Evolutionary conservation across 2,113 vertebrate genomes (phyloP).

Genomic region (Malurus melanocephalus): DNA sequence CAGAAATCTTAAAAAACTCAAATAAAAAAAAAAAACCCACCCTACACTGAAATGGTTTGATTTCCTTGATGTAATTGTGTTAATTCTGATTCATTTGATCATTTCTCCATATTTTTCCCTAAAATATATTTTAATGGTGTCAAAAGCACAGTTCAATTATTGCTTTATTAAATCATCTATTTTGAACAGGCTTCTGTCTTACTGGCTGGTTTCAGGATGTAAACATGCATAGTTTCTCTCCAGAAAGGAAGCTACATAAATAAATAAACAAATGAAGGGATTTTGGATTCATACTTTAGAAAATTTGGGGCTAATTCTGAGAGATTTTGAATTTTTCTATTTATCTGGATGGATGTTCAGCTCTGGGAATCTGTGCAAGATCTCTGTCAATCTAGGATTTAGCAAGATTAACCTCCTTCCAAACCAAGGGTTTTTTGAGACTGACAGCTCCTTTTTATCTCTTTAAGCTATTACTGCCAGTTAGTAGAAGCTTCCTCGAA

Average conservation of each 20-base stretch:
- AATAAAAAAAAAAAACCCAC: neutral
- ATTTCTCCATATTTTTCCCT: neutral
- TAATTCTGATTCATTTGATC: neutral
- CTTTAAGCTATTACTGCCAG: neutral
- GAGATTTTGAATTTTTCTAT: neutral
- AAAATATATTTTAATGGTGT: neutral
- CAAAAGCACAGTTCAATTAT: neutral
- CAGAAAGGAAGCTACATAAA: neutral
- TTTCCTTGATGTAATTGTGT: neutral
- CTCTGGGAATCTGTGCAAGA: neutral
- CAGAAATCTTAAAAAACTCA: neutral
- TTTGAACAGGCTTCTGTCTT: neutral
- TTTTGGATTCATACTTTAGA: neutral
- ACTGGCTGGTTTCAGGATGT: neutral
- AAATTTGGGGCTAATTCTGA: neutral
- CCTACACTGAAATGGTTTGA: neutral
- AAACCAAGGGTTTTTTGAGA: neutral
- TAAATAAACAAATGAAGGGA: neutral
- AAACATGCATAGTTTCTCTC: neutral
- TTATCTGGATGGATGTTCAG: neutral
- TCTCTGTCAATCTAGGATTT: neutral
- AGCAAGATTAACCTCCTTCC: neutral
- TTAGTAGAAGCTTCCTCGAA: neutral
- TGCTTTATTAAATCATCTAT: neutral
- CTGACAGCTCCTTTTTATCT: neutral